These are phyloP conservation scores for Lacerta agilis DNA, from an alignment of 2,797 vertebrate species.

Conservation along the genomic window DNA sequence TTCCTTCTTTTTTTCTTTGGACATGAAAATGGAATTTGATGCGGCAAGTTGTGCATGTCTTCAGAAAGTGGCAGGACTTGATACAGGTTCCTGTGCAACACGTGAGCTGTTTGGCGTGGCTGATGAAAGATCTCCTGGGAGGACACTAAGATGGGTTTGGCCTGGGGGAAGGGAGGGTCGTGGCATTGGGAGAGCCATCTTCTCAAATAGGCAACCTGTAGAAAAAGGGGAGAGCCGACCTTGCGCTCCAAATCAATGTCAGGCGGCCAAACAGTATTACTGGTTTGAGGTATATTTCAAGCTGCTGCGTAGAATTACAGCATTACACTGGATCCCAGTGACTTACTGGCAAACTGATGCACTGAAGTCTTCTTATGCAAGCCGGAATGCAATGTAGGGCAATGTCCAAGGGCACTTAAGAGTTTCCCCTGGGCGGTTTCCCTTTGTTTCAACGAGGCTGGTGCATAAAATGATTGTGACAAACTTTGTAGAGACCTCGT, in stretches of 20 bases:
- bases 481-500: not conserved
- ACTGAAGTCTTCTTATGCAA: constrained; percentile 35
- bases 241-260: constrained; percentile 53
- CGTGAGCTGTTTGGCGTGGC: constrained; percentile 55
- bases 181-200: constrained; percentile 42
- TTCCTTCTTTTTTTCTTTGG: constrained; percentile 6
- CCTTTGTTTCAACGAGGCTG: not conserved
- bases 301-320: constrained; percentile 58
- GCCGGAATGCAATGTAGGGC: not conserved
- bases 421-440: not conserved
- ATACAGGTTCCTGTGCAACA: constrained; percentile 52
- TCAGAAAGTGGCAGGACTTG: constrained; percentile 41
- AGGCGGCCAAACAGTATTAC: constrained; percentile 68
- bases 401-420: not conserved
- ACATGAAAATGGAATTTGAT: constrained; percentile 43
- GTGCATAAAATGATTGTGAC: not conserved
- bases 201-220: not conserved
- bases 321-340: constrained; percentile 57
- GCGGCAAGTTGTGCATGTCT: constrained; percentile 57
- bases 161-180: not conserved
- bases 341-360: constrained; percentile 48
- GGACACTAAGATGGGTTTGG: constrained; percentile 31
- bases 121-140: constrained; percentile 21
- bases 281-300: constrained; percentile 41
- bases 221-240: not conserved